Conservation (phyloP, 2,888 invertebrate genomes). For the Pseudolycoriella hygida region DNA sequence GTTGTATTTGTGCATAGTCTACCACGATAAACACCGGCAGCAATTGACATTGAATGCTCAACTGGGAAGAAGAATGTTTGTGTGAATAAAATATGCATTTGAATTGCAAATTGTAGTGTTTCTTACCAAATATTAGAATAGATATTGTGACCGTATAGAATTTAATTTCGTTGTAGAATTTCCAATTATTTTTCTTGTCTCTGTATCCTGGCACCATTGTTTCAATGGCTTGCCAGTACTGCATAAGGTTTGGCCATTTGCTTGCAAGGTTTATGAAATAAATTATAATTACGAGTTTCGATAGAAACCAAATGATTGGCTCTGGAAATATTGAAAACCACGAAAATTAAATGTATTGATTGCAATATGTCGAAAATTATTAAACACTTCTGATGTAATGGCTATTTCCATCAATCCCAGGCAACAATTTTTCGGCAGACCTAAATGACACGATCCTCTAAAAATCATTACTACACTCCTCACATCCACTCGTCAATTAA, state of each 20-base stretch:
- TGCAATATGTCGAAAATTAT: no score
- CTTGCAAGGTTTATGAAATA: slow-evolving; percentile 4
- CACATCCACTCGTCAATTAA: no score
- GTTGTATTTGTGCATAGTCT: neutral
- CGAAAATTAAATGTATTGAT: neutral
- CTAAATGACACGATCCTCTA: no score
- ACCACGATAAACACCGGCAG: slow-evolving; percentile 29
- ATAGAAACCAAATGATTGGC: slow-evolving; percentile 2
- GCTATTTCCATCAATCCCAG: no score
- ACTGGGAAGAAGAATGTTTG: no score
- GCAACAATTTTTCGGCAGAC: no score
- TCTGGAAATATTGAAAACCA: slow-evolving; percentile 1
- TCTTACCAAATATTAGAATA: neutral
- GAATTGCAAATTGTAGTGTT: neutral
- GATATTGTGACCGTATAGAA: neutral
- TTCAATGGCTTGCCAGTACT: slow-evolving; percentile 3
- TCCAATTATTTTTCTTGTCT: neutral
- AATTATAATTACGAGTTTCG: neutral
- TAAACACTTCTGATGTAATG: no score
- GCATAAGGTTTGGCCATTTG: slow-evolving; percentile 2
- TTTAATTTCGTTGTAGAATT: slow-evolving; percentile 1
- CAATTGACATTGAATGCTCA: slow-evolving; percentile 43
- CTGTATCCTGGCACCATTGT: neutral
- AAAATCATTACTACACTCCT: no score
- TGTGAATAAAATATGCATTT: neutral